These are phyloP conservation scores for Musca domestica DNA, from an alignment of 1,140 invertebrate species.

Conservation along the genomic window DNA sequence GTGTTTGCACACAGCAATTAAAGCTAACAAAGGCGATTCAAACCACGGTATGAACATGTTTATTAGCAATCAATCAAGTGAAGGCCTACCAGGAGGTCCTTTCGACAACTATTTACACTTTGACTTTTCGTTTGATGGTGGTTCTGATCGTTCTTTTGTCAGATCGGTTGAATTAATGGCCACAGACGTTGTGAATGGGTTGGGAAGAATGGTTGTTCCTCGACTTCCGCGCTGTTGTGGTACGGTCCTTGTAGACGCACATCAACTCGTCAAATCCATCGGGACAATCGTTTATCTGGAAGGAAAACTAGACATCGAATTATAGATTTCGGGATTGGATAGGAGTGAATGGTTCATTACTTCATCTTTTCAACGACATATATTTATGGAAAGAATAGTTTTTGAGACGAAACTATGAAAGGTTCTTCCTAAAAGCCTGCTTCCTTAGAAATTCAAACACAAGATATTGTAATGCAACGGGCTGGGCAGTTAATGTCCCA, in stretches of 20 bases:
- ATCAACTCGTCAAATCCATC: conserved; percentile 65
- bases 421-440: neutral
- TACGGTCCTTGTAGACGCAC: conserved; percentile 54
- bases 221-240: conserved; percentile 10
- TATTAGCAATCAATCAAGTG: neutral
- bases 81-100: neutral
- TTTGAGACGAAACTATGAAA: neutral
- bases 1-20: no score
- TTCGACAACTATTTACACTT: neutral
- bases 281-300: conserved; percentile 58
- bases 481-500: no score
- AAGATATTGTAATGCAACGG: no score
- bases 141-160: conserved; percentile 34
- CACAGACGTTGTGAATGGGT: conserved; percentile 16
- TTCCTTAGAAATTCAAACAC: no score
- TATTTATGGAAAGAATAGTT: neutral
- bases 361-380: neutral
- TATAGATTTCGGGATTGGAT: neutral
- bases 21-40: no score
- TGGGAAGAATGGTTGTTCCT: conserved; percentile 24
- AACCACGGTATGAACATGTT: neutral
- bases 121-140: conserved; percentile 26
- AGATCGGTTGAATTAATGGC: conserved; percentile 17
- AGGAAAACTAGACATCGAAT: neutral
- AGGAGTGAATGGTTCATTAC: no score